Base-by-base conservation (phyloP, 2,113 vertebrate species). In the Arothron firmamentum region DNA sequence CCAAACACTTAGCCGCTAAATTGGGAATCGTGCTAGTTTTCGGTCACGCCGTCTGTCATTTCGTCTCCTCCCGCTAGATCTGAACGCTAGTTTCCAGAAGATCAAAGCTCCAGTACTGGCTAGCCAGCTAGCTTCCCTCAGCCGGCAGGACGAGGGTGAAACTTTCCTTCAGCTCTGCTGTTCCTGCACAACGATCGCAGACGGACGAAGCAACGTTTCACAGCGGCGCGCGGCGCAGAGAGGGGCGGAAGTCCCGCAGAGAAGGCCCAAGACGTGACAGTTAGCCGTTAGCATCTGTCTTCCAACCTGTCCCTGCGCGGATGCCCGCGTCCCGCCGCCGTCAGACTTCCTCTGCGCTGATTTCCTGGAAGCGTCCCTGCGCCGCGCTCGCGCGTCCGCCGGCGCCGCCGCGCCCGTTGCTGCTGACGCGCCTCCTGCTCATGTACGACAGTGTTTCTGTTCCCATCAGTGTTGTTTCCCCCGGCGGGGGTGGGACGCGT, bases 401-500 rank as follows among this genome's bases (percentile, higher is more conserved):
- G 6, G 6, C 28, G 8, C 8, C 59, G 13, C 61, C 42, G 45
- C 48, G 46, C 59, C 23, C 5, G 34, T 38, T 38, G 34, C 3
- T 38, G 34, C 34, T 38, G 34, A 12, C 34, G 34, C 11, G 34
- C 11, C 34, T 12, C 11, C 34, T 38, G 34, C 34, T 38, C 34
- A 38, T 52, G 54, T 57, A 25, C 77, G 49, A 79, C 86, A 90
- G 87, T 90, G 79, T 90, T 90, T 57, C 23, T 45, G 65, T 83
- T 80, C 81, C n/a, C 60, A 81, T 78, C 86, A 85, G 83, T 90
- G 84, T 87, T 87, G 67, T 72, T 65, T 54, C 21, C 56, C 60
- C 59, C 50, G 50, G 72, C 59, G 61, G 75, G 65, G 76, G 72
- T 62, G 75, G 80, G 78, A 74, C 62, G 75, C 41, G 74, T 75